Evolutionary conservation across 2,797 vertebrate genomes (phyloP), one percentile per base, ranked within the genome.

Genomic region (Halcyon leucocephala): DNA sequence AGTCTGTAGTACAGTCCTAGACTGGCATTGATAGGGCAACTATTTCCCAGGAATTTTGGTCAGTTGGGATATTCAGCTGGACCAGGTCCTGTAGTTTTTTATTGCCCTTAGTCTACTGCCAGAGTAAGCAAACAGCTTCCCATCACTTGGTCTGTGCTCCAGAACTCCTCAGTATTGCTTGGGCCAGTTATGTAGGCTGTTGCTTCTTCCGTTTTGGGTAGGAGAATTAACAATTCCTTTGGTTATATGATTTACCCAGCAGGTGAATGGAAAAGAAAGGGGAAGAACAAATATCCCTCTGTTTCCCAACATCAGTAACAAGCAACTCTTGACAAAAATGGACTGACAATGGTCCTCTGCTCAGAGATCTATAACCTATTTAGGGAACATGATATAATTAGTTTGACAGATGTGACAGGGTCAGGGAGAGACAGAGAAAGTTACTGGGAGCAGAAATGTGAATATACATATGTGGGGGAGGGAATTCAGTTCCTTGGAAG

Each of bases 391-490:
- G 57, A 65, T 37, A 29, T 48, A 72, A 82, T 85, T 77, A 79
- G 37, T 73, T 35, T 89, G 71, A 93, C 74, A 80, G 57, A 41
- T 61, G 52, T 87, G 76, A 54, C 26, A 90, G 49, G n/a, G 86
- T 49, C 61, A 90, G 74, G 37, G 28, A 57, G 64, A 58, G 31
- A 29, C 15, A 58, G 61, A 57, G 42, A 17, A 20, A 52, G 52
- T 24, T 85, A 15, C 1, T 79, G 72, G 64, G 57, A 93, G 61
- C 37, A 86, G 65, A 87, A 33, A 5, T 82, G 37, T 70, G 74
- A 73, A 21, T 52, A 9, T 60, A 21, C 73, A 12, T 18, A 1
- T 2, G 1, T 35, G 11, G 21, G 20, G 19, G 62, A 83, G 6
- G 29, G 14, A 90, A 76, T 71, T 81, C 57, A 54, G 19, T 20